Evolutionary conservation across 1,140 invertebrate species (phyloP).

Genomic region (Arion vulgaris): DNA sequence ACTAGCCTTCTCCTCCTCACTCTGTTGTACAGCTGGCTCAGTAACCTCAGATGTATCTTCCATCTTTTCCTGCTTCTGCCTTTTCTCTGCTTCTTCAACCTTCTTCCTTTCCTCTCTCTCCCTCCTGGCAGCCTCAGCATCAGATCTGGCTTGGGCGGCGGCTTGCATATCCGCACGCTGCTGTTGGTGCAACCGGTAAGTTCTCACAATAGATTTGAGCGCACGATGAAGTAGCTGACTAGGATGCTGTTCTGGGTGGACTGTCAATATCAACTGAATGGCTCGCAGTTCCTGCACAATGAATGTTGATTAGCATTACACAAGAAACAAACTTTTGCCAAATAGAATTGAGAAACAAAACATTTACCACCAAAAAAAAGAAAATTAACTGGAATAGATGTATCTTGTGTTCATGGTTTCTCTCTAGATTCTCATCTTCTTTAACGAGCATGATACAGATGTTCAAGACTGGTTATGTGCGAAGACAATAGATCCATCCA

Average conservation of each 20-base stretch:
- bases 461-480: too few species aligned
- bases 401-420: too few species aligned
- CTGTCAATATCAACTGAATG: slow-evolving; percentile 70
- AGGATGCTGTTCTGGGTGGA: slow-evolving; percentile 63
- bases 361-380: too few species aligned
- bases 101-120: slow-evolving; percentile 28
- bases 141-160: slow-evolving; percentile 31
- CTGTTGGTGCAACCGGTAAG: slow-evolving; percentile 63
- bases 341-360: too few species aligned
- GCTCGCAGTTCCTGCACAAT: slow-evolving; percentile 69
- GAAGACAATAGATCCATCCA: too few species aligned
- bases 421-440: too few species aligned
- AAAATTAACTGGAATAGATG: too few species aligned
- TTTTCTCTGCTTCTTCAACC: slow-evolving; percentile 7
- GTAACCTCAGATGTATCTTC: neutral
- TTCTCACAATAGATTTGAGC: slow-evolving; percentile 61
- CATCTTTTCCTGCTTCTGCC: slow-evolving; percentile 10
- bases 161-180: slow-evolving; percentile 47
- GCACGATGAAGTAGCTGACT: slow-evolving; percentile 61
- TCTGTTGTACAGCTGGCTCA: neutral
- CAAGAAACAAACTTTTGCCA: too few species aligned
- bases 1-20: neutral
- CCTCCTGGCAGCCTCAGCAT: slow-evolving; percentile 25
- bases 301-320: too few species aligned
- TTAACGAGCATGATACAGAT: too few species aligned